These are phyloP conservation scores for Hydrophis major DNA, from an alignment of 2,797 vertebrate genomes.

Conservation along the genomic window DNA sequence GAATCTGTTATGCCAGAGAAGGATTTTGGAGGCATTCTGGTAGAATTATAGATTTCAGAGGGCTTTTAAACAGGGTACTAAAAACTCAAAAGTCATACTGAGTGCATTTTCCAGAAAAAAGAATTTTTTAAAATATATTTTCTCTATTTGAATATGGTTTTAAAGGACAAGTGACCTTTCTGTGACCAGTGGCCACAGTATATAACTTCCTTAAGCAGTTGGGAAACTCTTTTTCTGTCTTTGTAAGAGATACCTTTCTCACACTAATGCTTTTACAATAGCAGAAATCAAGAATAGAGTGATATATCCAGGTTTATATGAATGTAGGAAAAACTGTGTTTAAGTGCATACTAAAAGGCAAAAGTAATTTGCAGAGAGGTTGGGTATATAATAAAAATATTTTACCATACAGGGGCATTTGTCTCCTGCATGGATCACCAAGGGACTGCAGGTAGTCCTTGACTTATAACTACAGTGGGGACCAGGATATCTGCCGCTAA, in stretches of 20 bases:
- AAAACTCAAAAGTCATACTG: not conserved
- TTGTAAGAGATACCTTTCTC: not conserved
- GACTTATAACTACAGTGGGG: not conserved
- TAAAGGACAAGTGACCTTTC: not conserved
- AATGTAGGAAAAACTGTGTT: not conserved
- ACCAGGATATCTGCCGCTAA: not conserved
- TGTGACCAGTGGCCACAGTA: not conserved
- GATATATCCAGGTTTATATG: not conserved
- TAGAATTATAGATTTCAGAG: not conserved
- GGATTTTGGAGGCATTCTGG: not conserved
- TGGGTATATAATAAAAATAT: not conserved
- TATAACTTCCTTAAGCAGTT: not conserved
- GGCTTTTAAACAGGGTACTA: no score
- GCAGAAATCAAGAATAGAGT: not conserved
- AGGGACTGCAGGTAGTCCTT: not conserved
- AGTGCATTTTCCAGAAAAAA: not conserved
- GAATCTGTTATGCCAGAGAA: not conserved
- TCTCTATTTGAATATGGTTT: not conserved
- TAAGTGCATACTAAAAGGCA: not conserved
- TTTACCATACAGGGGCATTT: not conserved
- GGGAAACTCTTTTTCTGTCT: not conserved
- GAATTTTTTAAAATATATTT: not conserved
- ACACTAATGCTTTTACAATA: not conserved
- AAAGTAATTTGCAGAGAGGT: not conserved
- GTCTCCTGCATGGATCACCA: not conserved